A percentile compares a stretch with the other conserved stretches of the same genome.
These are phyloP conservation scores for Thereva nobilitata DNA, from an alignment of 2,888 invertebrate genomes.

Conservation along the genomic window DNA sequence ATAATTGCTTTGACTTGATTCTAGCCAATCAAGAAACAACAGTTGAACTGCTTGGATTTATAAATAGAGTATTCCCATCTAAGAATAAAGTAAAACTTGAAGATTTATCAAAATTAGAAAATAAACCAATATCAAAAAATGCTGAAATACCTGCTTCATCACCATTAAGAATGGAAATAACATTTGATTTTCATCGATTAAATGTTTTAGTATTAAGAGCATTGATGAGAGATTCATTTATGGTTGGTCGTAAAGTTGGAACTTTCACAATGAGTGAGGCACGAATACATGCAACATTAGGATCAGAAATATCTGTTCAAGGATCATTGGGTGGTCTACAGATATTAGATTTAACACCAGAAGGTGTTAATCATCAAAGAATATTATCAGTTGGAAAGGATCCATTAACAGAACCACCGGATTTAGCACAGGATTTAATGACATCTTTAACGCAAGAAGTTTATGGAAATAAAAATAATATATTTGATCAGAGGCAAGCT, in stretches of 20 bases:
- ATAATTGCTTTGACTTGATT: slow-evolving; percentile 36
- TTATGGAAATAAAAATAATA: slow-evolving; percentile 51
- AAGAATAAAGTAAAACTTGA: slow-evolving; percentile 3
- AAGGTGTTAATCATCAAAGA: slow-evolving; percentile 80
- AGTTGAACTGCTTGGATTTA: slow-evolving; percentile 89
- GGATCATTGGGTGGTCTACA: slow-evolving; percentile 93
- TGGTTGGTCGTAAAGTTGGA: slow-evolving; percentile 85
- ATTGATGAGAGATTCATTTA: slow-evolving; percentile 70
- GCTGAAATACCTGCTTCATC: background rate
- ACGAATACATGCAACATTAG: slow-evolving; percentile 81
- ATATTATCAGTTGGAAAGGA: slow-evolving; percentile 84
- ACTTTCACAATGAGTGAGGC: slow-evolving; percentile 93
- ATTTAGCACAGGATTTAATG: slow-evolving; percentile 48
- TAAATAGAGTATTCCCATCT: slow-evolving; percentile 69
- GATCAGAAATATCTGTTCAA: slow-evolving; percentile 69
- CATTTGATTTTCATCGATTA: slow-evolving; percentile 90
- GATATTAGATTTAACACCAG: slow-evolving; percentile 83
- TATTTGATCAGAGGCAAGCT: slow-evolving; percentile 55
- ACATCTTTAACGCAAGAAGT: slow-evolving; percentile 56
- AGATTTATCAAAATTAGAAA: slow-evolving; percentile 29
- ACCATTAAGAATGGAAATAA: slow-evolving; percentile 73
- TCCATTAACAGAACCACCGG: slow-evolving; percentile 63
- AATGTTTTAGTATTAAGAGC: slow-evolving; percentile 86
- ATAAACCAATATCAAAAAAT: background rate
- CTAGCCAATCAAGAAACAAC: slow-evolving; percentile 93